Base-by-base conservation (phyloP, 2,797 vertebrate species). In the Echeneis naucrates region DNA sequence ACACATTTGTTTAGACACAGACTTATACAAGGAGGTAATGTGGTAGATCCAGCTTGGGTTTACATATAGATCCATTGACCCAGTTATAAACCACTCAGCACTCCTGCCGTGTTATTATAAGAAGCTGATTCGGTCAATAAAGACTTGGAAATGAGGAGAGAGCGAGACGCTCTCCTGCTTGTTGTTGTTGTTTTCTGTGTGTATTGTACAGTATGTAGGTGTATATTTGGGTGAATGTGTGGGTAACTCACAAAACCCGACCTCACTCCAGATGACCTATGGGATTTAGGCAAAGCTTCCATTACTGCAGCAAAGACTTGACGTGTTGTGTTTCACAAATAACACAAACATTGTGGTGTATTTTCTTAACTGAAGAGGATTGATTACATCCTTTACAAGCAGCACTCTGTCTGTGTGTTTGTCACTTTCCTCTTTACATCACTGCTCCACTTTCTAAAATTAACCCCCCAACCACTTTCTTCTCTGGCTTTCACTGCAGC, bases 81-180 rank as follows among this genome's bases (percentile, higher is more conserved):
- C 8, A n/a, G 66, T 72, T 72, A 21, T 85, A 80, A 71, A 44
- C 72, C 82, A 57, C 69, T 77, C 3, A 9, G 65, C 2, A 26
- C 54, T 63, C 10, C 60, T 38, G 54, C 53, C 45, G 75, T 82
- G 81, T 85, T 82, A 82, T 87, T 79, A 69, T 75, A 61, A n/a
- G 74, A 75, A 44, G 35, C 76, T 35, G 19, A 72, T 64, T 57
- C 5, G 27, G 50, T 84, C 59, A 0, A 70, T 73, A 44, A 23
- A 23, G 48, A 64, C 60, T 72, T 32, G 62, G 65, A 79, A 75
- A 74, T 65, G 54, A 61, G 44, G 30, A 40, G 38, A 42, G 8
- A 33, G n/a, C n/a, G 35, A 48, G 9, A 32, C 0, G 6, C 24
- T 58, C 7, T 33, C 14, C 11, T 57, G 40, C 58, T 37, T 37